Evolutionary conservation across 2,797 vertebrate genomes (phyloP).

Genomic region (Hippopotamyrus pictus): DNA sequence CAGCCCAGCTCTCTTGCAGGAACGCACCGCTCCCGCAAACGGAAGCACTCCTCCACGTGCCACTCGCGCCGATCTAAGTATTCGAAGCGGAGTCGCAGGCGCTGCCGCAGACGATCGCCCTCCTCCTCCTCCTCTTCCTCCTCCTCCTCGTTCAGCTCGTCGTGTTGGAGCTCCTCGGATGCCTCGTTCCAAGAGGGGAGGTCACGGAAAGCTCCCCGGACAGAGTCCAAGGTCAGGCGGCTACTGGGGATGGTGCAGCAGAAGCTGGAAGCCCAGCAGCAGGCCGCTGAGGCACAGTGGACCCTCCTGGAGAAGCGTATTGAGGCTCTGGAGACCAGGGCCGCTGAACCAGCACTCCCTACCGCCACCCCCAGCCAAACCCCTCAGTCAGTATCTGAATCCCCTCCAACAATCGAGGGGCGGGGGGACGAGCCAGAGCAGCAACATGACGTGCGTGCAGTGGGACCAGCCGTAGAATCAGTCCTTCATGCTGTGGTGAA

Average conservation of each 20-base stretch:
- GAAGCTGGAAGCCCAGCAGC: slow-evolving; percentile 40
- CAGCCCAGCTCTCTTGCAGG: not conserved
- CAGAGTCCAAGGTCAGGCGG: not conserved
- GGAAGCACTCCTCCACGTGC: slow-evolving; percentile 23
- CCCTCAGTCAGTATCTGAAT: not conserved
- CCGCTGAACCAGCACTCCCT: not conserved
- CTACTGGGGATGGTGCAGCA: slow-evolving; percentile 38
- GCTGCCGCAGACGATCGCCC: slow-evolving; percentile 25
- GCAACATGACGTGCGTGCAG: not conserved
- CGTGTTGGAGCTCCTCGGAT: slow-evolving; percentile 34
- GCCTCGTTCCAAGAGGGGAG: slow-evolving; percentile 24
- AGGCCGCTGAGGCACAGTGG: slow-evolving; percentile 39
- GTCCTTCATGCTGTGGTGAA: slow-evolving; percentile 25
- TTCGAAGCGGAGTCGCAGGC: slow-evolving; percentile 23
- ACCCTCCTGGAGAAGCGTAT: slow-evolving; percentile 35
- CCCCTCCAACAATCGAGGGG: slow-evolving; percentile 18
- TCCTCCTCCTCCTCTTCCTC: slow-evolving; percentile 28
- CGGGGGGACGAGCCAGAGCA: slow-evolving; percentile 5
- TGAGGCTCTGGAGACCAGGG: slow-evolving; percentile 33
- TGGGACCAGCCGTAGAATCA: slow-evolving; percentile 13
- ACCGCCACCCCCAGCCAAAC: not conserved
- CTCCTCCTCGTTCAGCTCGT: slow-evolving; percentile 21
- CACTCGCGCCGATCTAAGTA: slow-evolving; percentile 24
- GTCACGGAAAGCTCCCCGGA: slow-evolving; percentile 16
- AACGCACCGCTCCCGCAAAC: slow-evolving; percentile 30